Evolutionary conservation across 2,113 vertebrate genomes (phyloP).

Genomic region (Camelus dromedarius): DNA sequence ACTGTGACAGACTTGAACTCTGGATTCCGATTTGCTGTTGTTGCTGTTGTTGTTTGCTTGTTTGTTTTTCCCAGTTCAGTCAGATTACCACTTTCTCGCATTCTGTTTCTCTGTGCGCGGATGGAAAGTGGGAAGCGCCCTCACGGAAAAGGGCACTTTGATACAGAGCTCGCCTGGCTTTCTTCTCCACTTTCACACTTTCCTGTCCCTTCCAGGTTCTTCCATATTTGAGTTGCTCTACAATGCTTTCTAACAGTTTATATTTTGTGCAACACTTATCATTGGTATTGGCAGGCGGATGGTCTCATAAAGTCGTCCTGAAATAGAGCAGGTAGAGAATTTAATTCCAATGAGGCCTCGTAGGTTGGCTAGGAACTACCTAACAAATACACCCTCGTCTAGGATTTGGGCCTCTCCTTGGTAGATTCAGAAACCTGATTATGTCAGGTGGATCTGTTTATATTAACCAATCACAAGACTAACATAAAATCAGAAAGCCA

Average conservation of each 20-base stretch:
- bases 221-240: not conserved
- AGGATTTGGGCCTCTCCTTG: not conserved
- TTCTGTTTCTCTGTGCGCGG: not conserved
- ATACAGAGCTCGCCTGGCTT: not conserved
- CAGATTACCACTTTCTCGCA: not conserved
- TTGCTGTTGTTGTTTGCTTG: not conserved
- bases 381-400: not conserved
- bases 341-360: not conserved
- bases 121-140: not conserved
- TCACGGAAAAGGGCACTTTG: not conserved
- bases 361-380: not conserved
- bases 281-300: not conserved
- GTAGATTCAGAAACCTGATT: not conserved
- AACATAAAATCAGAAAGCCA: slow-evolving; percentile 28
- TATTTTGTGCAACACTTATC: not conserved
- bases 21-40: too few species aligned
- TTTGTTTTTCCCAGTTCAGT: not conserved
- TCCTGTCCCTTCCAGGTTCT: not conserved
- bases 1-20: not conserved
- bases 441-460: not conserved
- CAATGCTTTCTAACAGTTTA: not conserved
- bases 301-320: not conserved
- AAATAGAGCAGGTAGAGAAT: not conserved
- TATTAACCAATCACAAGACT: slow-evolving; percentile 1
- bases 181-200: not conserved